phyloP scores from a whole-genome alignment of 1,140 invertebrate species.

The Nylanderia fulva region DNA sequence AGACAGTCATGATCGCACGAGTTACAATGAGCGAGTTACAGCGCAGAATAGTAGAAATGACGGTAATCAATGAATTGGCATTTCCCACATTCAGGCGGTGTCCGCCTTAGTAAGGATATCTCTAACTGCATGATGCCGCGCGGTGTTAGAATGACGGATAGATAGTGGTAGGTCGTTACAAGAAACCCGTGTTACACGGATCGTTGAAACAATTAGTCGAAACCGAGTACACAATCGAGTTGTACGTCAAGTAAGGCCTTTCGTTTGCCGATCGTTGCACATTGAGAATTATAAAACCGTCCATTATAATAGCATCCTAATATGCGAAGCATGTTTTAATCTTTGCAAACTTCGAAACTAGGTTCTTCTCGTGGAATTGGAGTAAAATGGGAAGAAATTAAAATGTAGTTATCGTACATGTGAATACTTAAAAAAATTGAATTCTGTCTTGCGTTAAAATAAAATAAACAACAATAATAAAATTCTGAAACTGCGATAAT shows the following conservation, averaged over 20 bases:
- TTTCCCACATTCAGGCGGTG: conserved; percentile 72
- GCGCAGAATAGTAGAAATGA: conserved; percentile 66
- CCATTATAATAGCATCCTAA: conserved; percentile 41
- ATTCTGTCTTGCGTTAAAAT: not conserved
- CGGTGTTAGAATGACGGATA: conserved; percentile 72
- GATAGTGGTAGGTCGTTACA: not conserved
- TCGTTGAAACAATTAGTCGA: conserved; percentile 69
- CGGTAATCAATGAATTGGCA: conserved; percentile 77
- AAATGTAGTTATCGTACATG: not conserved
- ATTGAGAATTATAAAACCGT: conserved; percentile 43
- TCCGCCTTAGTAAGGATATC: conserved; percentile 58
- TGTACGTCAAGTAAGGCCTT: conserved; percentile 48
- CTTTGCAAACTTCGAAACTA: not conserved
- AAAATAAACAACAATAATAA: not conserved
- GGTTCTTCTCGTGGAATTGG: not conserved
- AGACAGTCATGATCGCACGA: conserved; percentile 46
- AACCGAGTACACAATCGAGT: conserved; percentile 12
- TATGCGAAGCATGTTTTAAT: conserved; percentile 48
- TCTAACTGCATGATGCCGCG: conserved; percentile 52
- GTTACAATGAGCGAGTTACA: conserved; percentile 67
- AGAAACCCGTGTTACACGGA: conserved; percentile 36
- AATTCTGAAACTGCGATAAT: not conserved
- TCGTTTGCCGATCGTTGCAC: conserved; percentile 34
- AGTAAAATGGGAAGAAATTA: not conserved
- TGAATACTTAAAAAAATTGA: not conserved